Evolutionary conservation across 2,113 vertebrate genomes (phyloP), one percentile per base, ranked within the genome.

Genomic region (Gymnorhina tibicen): DNA sequence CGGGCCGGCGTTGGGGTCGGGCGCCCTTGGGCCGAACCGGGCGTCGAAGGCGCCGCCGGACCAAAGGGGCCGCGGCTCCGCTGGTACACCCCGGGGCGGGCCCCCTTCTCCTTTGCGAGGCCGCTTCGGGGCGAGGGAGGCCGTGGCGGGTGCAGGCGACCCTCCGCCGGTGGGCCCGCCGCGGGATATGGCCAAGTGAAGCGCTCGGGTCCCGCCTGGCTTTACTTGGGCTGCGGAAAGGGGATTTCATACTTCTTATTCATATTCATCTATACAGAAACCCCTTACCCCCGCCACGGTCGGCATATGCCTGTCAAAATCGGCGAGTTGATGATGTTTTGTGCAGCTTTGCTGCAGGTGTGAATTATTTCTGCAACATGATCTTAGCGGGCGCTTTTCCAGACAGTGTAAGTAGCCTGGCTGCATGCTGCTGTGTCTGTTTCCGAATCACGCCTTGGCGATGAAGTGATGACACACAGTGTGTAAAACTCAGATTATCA

Each of bases 271-370:
- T 26, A 0, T 44, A 22, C 11, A 44, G 23, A 21, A 80, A n/a
- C 42, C 39, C 9, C 23, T 41, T 27, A 3, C 23, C 6, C 7
- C 4, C 3, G 13, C 20, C 33, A 1, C 47, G 21, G 50, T 30
- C 16, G 62, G 59, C 44, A 16, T 42, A 1, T 32, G 60, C 11
- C 67, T 70, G 66, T 77, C 74, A 63, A 2, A 73, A 67, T 13
- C 24, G 46, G 44, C 14, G n/a, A 47, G 41, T 7, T 46, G 78
- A 6, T 52, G 76, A 59, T 91, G 63, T 50, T 69, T 17, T 15
- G 66, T 79, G 88, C 69, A 47, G 95, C 73, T 87, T 55, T 90
- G 78, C 58, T 82, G 84, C 91, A 94, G 89, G 91, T 90, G 87
- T 78, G 91, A 96, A 90, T 76, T 72, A 52, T 44, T 93, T 37